Evolutionary conservation across 2,888 invertebrate species (phyloP), one percentile per base, ranked within the genome.

Genomic region (Cylloceria caligata): DNA sequence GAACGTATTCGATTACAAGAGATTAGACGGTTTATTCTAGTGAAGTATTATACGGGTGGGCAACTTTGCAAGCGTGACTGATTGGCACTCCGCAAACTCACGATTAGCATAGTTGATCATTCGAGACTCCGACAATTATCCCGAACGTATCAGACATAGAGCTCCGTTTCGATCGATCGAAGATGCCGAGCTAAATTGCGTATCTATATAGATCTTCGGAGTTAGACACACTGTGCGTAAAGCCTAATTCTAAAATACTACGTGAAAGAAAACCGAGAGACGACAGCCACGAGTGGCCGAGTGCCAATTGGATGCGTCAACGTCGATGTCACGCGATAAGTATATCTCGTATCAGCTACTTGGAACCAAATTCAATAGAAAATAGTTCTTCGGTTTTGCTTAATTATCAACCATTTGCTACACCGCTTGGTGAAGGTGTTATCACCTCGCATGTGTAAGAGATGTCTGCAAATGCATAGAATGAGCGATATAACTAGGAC

Each of bases 231-330:
- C 57, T n/a, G 57, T 72, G 55, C 62, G 77, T 85, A 85, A 86
- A 85, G n/a, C 83, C 82, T 77, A 86, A 86, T 85, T 84, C 84
- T 77, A 81, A 62, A 81, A 80, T 55, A 76, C 67, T 47, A 34
- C 27, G 34, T 7, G 62, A 64, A 72, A 30, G 34, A 69, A 73
- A 62, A 75, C 62, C 42, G 57, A 74, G 72, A 16, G 34, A 67
- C 62, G 75, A 77, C 72, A 57, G 27, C 55, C 45, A 21, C 42
- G 68, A 80, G 85, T 88, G 89, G 89, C 88, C 67, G 39, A 45
- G 77, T 87, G 89, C 89, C 89, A 89, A 89, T 89, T 87, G 85
- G 82, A 85, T 83, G 67, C 81, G 85, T 86, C 85, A 85, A 84
- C 80, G 81, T 85, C 84, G 83, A 68, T 69, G 49, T 62, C 47